These are phyloP conservation scores for Leptinotarsa defecta DNA, from an alignment of 1,140 invertebrate genomes.

Conservation along the genomic window DNA sequence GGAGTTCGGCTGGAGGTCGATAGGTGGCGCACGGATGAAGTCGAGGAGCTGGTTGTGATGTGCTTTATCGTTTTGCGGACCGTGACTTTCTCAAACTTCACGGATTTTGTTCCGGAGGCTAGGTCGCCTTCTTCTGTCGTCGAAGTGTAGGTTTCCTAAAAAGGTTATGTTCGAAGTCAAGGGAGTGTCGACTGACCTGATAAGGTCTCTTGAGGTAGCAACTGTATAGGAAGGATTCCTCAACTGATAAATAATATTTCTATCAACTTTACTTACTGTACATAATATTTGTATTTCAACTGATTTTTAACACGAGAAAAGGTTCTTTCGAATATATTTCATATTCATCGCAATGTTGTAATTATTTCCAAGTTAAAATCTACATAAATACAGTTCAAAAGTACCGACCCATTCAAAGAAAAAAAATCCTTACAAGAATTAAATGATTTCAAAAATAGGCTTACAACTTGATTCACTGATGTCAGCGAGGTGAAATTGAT, in stretches of 20 bases:
- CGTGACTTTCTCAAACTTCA: slow-evolving; percentile 71
- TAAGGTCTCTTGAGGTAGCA: neutral
- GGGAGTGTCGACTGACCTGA: neutral
- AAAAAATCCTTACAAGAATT: too few species aligned
- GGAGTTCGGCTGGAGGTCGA: slow-evolving; percentile 58
- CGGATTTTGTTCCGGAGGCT: slow-evolving; percentile 63
- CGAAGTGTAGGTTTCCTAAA: slow-evolving; percentile 63
- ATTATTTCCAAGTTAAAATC: too few species aligned
- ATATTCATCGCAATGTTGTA: too few species aligned
- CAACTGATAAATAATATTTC: neutral
- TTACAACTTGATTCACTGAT: too few species aligned
- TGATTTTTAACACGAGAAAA: too few species aligned
- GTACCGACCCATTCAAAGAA: too few species aligned
- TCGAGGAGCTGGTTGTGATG: slow-evolving; percentile 44
- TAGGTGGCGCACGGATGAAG: slow-evolving; percentile 33
- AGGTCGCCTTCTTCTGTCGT: slow-evolving; percentile 68
- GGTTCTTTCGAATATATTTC: too few species aligned
- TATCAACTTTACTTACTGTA: neutral
- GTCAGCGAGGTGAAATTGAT: too few species aligned
- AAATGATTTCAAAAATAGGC: too few species aligned
- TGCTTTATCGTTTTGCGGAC: slow-evolving; percentile 63
- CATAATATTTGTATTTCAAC: too few species aligned
- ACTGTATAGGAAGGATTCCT: neutral
- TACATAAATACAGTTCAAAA: too few species aligned
- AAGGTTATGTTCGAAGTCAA: slow-evolving; percentile 11